Base-by-base conservation (phyloP, 2,888 invertebrate species). In the Catotricha subobsoleta region DNA sequence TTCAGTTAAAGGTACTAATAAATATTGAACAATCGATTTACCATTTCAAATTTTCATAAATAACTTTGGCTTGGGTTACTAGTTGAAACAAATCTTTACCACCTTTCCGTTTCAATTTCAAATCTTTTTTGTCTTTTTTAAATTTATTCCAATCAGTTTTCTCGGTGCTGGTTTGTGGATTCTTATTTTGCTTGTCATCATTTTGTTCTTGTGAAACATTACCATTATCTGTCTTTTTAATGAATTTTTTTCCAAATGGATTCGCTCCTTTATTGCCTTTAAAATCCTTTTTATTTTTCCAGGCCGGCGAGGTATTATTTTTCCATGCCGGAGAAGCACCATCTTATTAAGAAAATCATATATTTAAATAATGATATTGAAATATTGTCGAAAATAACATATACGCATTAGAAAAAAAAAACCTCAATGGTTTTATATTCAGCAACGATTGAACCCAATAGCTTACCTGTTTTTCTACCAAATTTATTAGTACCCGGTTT, bases 91-190 rank as follows among this genome's bases (percentile, higher is more conserved):
- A 55, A 25, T 60, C 55, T 18, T 67, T 63, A 48, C 70, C 69
- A 20, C 75, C 71, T 54, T 74, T 77, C 39, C 80, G 69, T 38
- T 69, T 68, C 16, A 73, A 52, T 46, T 73, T 72, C 2, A 83
- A 58, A 46, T 78, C 71, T 51, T 81, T 82, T 52, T 78, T 80
- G 45, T 81, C 71, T 51, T 79, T 72, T 52, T 80, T 84, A 57
- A 77, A 72, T 54, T 78, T 74, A 10, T 68, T 65, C 83, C 84
- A 84, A 53, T 78, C 71, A 0, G 73, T 72, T 42, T 72, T 70
- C 60, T 79, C 53, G 54, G 62, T 3, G 53, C 1, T 19, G 13
- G 39, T 8, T 15, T 30, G 20, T 33, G 33, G n/a, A 25, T n/a
- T 28, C 29, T 37, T 18, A 18, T 34, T 31, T 23, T 9, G 3